Base-by-base conservation (phyloP, 2,888 invertebrate genomes). In the Nysson spinosus region DNA sequence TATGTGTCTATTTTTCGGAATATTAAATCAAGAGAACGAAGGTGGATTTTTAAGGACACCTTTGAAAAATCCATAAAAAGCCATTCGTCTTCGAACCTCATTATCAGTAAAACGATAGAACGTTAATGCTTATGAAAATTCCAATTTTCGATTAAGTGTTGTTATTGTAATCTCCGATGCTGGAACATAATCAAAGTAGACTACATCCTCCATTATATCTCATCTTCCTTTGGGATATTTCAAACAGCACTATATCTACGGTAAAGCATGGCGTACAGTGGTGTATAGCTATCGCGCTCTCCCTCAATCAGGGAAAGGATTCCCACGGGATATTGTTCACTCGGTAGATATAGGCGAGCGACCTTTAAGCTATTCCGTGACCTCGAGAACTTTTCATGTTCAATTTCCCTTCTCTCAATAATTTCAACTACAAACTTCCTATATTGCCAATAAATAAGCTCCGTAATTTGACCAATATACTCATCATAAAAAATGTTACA, bases 321-420 rank as follows among this genome's bases (percentile, higher is more conserved):
- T 71, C 71, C 68, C 71, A 71, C 69, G 72, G 73, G 71, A 72
- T 71, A 71, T 72, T 69, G 63, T 69, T 72, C 72, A 46, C 55
- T 68, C 28, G 50, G 55, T 50, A 55, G 68, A 58, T 67, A 58
- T 63, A 72, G 63, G 34, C 57, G 39, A 58, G 52, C 66, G 57
- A 61, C 66, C 65, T 64, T 64, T 65, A 64, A 64, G 57, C 57
- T 65, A 66, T 66, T 57, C 66, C 47, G 47, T 64, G 57, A 66
- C 66, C 57, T 57, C 65, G 46, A 35, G 35, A 43, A 46, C 65
- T 57, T 44, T 51, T 56, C 56, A 63, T 54, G 65, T 63, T 65
- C 56, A 50, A 65, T 63, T 56, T 40, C 39, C 16, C 30, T 12
- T 24, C 24, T 24, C 39, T 26, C 26, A 7, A 11, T 28, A 19